Evolutionary conservation across 2,113 vertebrate genomes (phyloP), one percentile per base, ranked within the genome.

Genomic region (Chlorocebus sabaeus): DNA sequence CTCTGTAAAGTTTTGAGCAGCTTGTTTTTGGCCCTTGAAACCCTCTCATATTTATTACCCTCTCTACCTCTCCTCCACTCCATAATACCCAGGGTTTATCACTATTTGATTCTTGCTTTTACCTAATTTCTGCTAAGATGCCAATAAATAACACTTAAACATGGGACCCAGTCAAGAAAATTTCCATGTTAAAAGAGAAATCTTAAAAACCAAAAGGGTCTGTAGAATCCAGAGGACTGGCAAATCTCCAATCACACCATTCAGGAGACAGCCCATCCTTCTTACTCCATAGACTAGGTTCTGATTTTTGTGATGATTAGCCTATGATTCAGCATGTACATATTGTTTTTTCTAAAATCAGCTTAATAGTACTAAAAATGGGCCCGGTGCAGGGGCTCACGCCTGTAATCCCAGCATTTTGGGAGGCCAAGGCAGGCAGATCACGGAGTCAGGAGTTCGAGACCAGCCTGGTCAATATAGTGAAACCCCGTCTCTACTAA

Each of bases 121-220:
- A 59, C 11, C 20, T 93, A 22, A 55, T 76, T 87, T 89, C 20
- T 92, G 23, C 43, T 89, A 70, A 91, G 14, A 57, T 78, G 45
- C 50, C n/a, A 45, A 27, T 61, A 68, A 86, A 61, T 32, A 61
- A 35, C 8, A 76, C 12, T 59, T 79, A 20, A 48, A n/a, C 55
- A 50, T n/a, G 27, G 38, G 80, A 68, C 14, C 40, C 11, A 83
- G 32, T 13, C 45, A 81, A 90, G 23, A 50, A 86, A 67, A 23
- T 80, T 75, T 95, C 35, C n/a, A 32, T 64, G 48, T 88, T 93
- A 70, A 95, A 61, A 88, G 30, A 57, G 73, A 90, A 83, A 52
- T 86, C 59, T 81, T 86, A 68, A 90, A 93, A 90, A 23, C 18
- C 27, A 75, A 87, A 79, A 48, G 14, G 57, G 16, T 20, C n/a